Evolutionary conservation across 2,113 vertebrate species (phyloP), one percentile per base, ranked within the genome.

Genomic region (Pelodiscus sinensis): DNA sequence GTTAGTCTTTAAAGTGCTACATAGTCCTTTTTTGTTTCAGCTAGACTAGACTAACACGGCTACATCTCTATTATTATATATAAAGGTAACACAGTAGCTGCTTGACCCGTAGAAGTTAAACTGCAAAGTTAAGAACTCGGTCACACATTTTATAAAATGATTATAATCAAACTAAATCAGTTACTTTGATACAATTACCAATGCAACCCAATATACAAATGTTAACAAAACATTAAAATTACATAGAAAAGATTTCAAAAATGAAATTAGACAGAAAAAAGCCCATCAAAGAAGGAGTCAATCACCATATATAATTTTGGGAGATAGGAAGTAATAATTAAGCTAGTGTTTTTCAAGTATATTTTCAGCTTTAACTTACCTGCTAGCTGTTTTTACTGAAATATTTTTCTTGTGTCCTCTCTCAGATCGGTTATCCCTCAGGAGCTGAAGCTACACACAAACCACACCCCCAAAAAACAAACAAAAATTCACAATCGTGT

Each of bases 331-430:
- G 11, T 24, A 19, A 77, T 50, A 50, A 50, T 15, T 24, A 50
- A 44, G 38, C 8, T 77, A 50, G n/a, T 77, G 73, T 44, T 77
- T 29, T 77, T 22, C 65, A 81, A 83, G 21, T 24, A 77, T 9
- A 81, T 50, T 18, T 78, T 58, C 12, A 95, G 9, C 57, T 81
- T 44, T 65, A 87, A 29, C 96, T 98, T 96, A 99, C 99, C 99
- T 99, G 98, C 98, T 99, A 81, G 99, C 99, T 89, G 99, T 99
- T 98, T 99, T 99, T 62, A 98, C 98, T 2, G 99, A 99, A 90
- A 98, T 99, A 97, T 95, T 99, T 94, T 99, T 99, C 96, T 98
- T 98, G 96, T 99, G 99, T 27, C 99, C 99, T 97, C 98, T 97
- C 90, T 99, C 99, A 0, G 98, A 97, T 79, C 99, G 98, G 55